Conservation (phyloP, 2,888 invertebrate genomes). For the Synanthedon tipuliformis region DNA sequence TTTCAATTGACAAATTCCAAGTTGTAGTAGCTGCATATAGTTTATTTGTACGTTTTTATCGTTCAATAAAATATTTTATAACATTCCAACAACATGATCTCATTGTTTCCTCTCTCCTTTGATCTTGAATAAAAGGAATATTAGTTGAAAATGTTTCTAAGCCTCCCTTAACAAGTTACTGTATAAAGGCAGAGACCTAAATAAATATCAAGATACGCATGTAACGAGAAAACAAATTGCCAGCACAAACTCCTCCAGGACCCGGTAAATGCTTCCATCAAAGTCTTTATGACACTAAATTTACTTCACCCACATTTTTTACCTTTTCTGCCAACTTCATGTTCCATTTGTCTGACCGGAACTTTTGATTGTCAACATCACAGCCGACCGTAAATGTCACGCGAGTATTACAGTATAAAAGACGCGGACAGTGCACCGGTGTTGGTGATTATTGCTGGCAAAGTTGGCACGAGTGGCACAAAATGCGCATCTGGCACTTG, state of each 20-base stretch:
- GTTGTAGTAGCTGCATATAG: too few relatives aligned
- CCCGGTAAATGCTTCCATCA: neutral
- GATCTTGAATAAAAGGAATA: neutral
- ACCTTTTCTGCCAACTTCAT: slow-evolving; percentile 1
- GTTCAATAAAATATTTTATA: too few relatives aligned
- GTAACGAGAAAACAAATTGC: neutral
- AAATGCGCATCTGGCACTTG: slow-evolving; percentile 25
- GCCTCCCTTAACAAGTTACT: neutral
- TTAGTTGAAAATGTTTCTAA: neutral
- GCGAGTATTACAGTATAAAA: slow-evolving; percentile 34
- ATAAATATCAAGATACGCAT: neutral
- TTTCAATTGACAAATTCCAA: too few relatives aligned
- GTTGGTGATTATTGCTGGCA: neutral
- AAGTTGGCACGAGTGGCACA: slow-evolving; percentile 15
- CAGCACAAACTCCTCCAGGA: neutral
- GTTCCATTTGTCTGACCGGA: slow-evolving; percentile 26
- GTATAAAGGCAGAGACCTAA: neutral
- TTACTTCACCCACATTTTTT: neutral
- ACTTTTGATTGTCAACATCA: slow-evolving; percentile 33
- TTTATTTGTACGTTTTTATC: too few relatives aligned
- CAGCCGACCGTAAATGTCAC: slow-evolving; percentile 31
- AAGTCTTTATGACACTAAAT: neutral
- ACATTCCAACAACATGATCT: too few relatives aligned
- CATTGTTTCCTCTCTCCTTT: too few relatives aligned
- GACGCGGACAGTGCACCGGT: slow-evolving; percentile 16